These are phyloP conservation scores for Mechanitis messenoides DNA, from an alignment of 2,888 invertebrate genomes.

Conservation along the genomic window DNA sequence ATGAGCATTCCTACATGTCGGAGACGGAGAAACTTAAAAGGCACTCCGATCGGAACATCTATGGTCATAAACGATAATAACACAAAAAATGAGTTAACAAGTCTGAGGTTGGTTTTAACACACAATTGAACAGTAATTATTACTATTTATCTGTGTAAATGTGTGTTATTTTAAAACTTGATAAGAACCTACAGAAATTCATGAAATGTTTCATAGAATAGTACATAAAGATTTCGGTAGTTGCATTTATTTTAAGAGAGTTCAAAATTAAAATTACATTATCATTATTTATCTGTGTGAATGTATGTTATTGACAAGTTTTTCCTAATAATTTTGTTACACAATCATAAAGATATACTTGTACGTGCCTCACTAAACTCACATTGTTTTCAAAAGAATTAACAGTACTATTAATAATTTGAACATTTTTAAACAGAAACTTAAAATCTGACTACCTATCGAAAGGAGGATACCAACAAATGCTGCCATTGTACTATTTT, in stretches of 20 bases:
- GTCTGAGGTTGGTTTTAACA: slow-evolving; percentile 35
- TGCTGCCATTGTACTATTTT: slow-evolving; percentile 44
- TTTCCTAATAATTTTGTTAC: too few relatives aligned
- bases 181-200: background rate
- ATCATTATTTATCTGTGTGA: too few relatives aligned
- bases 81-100: slow-evolving; percentile 40
- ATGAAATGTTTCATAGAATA: too few relatives aligned
- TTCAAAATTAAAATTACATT: too few relatives aligned
- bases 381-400: background rate
- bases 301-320: too few relatives aligned
- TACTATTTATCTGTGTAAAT: too few relatives aligned
- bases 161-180: background rate
- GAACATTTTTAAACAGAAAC: background rate
- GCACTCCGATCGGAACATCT: slow-evolving; percentile 30
- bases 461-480: slow-evolving; percentile 40
- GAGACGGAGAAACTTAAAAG: slow-evolving; percentile 47
- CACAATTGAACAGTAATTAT: too few relatives aligned
- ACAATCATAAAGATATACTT: too few relatives aligned
- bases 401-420: background rate
- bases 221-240: too few relatives aligned
- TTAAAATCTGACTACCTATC: slow-evolving; percentile 24
- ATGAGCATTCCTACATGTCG: slow-evolving; percentile 34
- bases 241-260: too few relatives aligned
- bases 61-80: slow-evolving; percentile 37
- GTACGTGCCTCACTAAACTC: too few relatives aligned